Percentiles rank a stretch among this genome's conserved stretches.
Conservation (phyloP, 2,888 invertebrate species). For the Bellardia bayeri region DNA sequence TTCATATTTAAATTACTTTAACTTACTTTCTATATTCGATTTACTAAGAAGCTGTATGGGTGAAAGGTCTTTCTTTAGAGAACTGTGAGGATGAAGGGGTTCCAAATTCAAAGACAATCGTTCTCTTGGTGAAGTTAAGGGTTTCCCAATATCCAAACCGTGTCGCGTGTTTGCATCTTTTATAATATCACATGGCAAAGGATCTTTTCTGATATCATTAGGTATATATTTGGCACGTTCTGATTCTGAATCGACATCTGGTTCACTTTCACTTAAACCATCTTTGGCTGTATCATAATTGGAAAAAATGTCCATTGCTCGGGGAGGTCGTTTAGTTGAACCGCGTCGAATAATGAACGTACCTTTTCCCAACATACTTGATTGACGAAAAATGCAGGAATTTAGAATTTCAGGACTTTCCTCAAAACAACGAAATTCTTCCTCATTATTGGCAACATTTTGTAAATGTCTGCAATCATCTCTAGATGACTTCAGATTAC, state of each 20-base stretch:
- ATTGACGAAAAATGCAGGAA: constrained; percentile 76
- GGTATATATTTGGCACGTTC: constrained; percentile 75
- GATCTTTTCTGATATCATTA: constrained; percentile 69
- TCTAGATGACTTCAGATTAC: constrained; percentile 18
- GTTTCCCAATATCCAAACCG: constrained; percentile 57
- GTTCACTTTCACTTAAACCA: constrained; percentile 65
- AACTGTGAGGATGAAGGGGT: constrained; percentile 71
- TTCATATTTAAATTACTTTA: neutral
- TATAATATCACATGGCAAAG: constrained; percentile 56
- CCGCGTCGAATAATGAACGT: constrained; percentile 90
- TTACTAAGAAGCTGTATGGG: constrained; percentile 61
- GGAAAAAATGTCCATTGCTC: constrained; percentile 79
- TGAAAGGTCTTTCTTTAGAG: constrained; percentile 68
- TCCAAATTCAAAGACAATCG: constrained; percentile 80
- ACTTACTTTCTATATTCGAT: constrained; percentile 64
- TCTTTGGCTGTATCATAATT: constrained; percentile 62
- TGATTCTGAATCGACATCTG: constrained; percentile 68
- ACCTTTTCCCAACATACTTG: constrained; percentile 86
- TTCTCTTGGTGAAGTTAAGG: constrained; percentile 78
- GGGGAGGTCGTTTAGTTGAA: constrained; percentile 78
- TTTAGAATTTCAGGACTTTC: constrained; percentile 70
- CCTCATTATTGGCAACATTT: constrained; percentile 44
- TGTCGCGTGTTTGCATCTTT: constrained; percentile 46
- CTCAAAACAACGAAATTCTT: constrained; percentile 59
- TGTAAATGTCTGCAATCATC: constrained; percentile 32